Percentiles rank a stretch among this genome's conserved stretches.
These are phyloP conservation scores for Leptura quadrifasciata DNA, from an alignment of 2,888 invertebrate species.

Conservation along the genomic window DNA sequence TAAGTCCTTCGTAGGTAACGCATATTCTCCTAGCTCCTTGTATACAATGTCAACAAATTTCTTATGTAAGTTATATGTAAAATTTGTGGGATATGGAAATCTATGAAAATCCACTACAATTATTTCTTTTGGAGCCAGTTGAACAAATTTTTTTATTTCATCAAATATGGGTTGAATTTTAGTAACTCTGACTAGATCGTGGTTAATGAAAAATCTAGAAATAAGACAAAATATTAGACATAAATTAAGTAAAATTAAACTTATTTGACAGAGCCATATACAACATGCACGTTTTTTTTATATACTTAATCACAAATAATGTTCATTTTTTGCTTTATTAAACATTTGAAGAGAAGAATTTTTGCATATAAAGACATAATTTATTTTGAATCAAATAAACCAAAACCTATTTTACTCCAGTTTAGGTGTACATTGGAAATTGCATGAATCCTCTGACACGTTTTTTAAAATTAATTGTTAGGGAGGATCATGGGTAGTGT, in stretches of 20 bases:
- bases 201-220: conserved; percentile 84
- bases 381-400: no score
- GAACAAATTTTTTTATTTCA: conserved; percentile 82
- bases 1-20: conserved; percentile 73
- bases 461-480: no score
- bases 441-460: no score
- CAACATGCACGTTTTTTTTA: no score
- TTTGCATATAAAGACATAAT: no score
- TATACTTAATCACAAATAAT: no score
- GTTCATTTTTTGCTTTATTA: no score
- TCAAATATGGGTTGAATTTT: conserved; percentile 81
- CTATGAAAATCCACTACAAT: conserved; percentile 89
- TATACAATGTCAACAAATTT: conserved; percentile 75
- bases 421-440: no score
- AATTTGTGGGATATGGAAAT: conserved; percentile 78
- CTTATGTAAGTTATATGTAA: conserved; percentile 71
- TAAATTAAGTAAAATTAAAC: not conserved
- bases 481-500: no score
- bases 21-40: conserved; percentile 75
- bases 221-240: conserved; percentile 4
- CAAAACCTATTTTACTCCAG: no score
- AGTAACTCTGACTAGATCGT: conserved; percentile 82
- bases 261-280: no score
- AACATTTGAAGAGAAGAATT: no score
- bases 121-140: conserved; percentile 81